Evolutionary conservation across 2,797 vertebrate genomes (phyloP).

Genomic region (Malacoctenus gilli): DNA sequence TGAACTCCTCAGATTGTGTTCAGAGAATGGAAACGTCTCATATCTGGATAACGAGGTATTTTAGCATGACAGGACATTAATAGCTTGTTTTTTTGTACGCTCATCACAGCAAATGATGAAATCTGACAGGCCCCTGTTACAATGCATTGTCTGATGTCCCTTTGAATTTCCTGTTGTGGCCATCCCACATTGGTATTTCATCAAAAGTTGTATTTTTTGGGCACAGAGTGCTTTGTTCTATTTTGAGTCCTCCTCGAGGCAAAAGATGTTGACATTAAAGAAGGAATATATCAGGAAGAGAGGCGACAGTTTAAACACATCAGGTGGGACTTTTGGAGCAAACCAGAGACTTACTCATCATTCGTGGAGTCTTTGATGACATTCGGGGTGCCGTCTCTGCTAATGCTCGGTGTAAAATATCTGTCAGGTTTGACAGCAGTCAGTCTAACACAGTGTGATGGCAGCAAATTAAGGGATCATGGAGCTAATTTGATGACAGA

Average conservation of each 20-base stretch:
- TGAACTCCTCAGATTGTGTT: too few relatives aligned
- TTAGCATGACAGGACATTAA: too few relatives aligned
- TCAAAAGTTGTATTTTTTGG: not conserved
- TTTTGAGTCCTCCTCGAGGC: conserved; percentile 22
- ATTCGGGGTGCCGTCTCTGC: conserved; percentile 6
- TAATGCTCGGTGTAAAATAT: not conserved
- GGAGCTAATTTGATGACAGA: conserved; percentile 21
- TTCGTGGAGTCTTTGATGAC: not conserved
- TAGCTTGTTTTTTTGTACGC: not conserved
- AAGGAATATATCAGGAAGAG: not conserved
- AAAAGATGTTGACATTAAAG: not conserved
- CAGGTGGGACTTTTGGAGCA: conserved; percentile 2
- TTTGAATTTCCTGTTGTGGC: too few relatives aligned
- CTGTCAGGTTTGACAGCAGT: conserved; percentile 12
- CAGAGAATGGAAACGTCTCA: too few relatives aligned
- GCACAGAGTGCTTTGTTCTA: conserved; percentile 11
- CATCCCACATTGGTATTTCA: conserved; percentile 13
- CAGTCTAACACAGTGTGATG: not conserved
- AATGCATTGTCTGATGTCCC: too few relatives aligned
- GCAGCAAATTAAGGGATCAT: conserved; percentile 2
- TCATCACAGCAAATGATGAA: too few relatives aligned
- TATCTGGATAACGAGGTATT: too few relatives aligned
- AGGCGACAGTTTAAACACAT: not conserved
- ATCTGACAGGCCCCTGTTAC: too few relatives aligned
- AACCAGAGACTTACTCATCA: conserved; percentile 4